phyloP scores from a whole-genome alignment of 2,888 invertebrate genomes.

The Pristionchus japonicus region DNA sequence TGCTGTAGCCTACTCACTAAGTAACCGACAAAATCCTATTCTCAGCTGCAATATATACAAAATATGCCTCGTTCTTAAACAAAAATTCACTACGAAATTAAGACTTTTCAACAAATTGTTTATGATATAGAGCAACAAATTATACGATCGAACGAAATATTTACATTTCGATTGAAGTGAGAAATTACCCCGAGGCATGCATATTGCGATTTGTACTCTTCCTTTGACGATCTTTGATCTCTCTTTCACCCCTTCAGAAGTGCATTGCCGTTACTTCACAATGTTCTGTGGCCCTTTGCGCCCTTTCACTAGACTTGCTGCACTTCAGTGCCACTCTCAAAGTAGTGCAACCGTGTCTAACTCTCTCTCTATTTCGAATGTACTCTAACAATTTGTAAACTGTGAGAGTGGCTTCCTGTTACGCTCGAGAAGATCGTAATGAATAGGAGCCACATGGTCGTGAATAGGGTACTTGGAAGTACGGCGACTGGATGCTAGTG shows the following conservation, averaged over 20 bases:
- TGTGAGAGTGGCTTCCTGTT: neutral
- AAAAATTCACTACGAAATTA: too few relatives aligned
- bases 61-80: too few relatives aligned
- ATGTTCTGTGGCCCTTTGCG: neutral
- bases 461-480: neutral
- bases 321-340: neutral
- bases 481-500: neutral
- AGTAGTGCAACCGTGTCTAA: neutral
- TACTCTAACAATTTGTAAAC: neutral
- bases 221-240: neutral
- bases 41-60: too few relatives aligned
- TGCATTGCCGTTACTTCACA: neutral
- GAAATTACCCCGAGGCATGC: too few relatives aligned
- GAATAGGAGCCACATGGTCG: neutral
- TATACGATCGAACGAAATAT: too few relatives aligned
- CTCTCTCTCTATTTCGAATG: neutral
- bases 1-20: neutral
- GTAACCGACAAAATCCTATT: neutral
- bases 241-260: neutral
- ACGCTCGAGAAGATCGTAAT: constrained; percentile 11
- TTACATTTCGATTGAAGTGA: too few relatives aligned
- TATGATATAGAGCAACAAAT: too few relatives aligned
- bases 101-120: too few relatives aligned
- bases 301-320: neutral
- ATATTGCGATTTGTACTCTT: too few relatives aligned